phyloP scores from a whole-genome alignment of 2,888 invertebrate species.

The Thumatha senex region DNA sequence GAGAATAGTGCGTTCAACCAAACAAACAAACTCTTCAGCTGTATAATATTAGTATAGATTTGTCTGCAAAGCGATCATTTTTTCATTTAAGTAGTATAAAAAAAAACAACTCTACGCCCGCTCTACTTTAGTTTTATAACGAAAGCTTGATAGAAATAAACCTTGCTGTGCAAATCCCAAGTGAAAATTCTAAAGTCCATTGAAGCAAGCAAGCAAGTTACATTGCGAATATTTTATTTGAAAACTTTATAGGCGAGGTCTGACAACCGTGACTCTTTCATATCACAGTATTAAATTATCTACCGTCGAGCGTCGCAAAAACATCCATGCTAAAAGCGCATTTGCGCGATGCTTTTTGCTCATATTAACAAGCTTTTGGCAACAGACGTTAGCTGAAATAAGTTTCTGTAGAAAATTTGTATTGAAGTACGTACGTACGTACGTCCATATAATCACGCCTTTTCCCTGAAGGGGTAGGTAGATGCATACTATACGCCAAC shows the following conservation, averaged over 20 bases:
- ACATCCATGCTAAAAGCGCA: conserved; percentile 29
- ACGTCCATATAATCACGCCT: too few species aligned
- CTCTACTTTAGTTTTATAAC: background rate
- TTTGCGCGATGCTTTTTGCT: conserved; percentile 27
- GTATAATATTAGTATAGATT: too few species aligned
- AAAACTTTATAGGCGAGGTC: conserved; percentile 31
- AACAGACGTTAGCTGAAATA: conserved; percentile 37
- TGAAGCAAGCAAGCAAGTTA: conserved; percentile 37
- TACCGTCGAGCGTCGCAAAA: conserved; percentile 14
- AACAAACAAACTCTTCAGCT: too few species aligned
- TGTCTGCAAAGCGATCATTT: too few species aligned
- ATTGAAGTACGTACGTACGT: conserved; percentile 5
- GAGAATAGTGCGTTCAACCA: too few species aligned
- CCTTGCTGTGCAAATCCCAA: conserved; percentile 31
- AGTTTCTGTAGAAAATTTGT: conserved; percentile 20
- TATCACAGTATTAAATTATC: conserved; percentile 35
- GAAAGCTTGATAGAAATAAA: conserved; percentile 31
- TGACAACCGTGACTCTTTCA: conserved; percentile 31
- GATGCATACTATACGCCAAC: too few species aligned
- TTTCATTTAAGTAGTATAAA: too few species aligned
- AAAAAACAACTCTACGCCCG: background rate
- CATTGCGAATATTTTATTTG: conserved; percentile 46
- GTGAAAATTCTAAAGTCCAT: conserved; percentile 41
- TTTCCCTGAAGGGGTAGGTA: too few species aligned
- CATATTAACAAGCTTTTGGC: conserved; percentile 36